Conservation (phyloP, 2,113 vertebrate species). For the Dascyllus trimaculatus region DNA sequence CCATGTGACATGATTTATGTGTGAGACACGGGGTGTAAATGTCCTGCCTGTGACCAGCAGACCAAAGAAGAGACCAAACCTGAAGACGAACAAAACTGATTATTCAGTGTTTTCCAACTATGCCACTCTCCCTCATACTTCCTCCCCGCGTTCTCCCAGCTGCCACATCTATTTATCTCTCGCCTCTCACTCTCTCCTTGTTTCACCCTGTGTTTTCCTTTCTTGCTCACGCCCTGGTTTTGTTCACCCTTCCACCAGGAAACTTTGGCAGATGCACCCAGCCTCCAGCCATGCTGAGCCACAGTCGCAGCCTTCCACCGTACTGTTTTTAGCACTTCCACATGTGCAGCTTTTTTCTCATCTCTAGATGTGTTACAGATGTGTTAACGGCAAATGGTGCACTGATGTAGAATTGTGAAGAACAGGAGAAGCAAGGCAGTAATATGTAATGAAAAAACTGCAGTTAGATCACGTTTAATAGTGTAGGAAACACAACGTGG, state of each 20-base stretch:
- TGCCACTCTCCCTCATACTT: slow-evolving; percentile 11
- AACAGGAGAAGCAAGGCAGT: background rate
- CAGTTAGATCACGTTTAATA: background rate
- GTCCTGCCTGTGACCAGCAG: slow-evolving; percentile 77
- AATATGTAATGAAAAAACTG: background rate
- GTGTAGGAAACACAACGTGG: background rate
- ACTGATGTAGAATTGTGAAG: background rate
- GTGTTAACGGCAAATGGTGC: background rate
- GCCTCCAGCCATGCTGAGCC: slow-evolving; percentile 10
- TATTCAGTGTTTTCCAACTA: slow-evolving; percentile 59
- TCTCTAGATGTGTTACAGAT: slow-evolving; percentile 20
- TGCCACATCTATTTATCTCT: slow-evolving; percentile 39
- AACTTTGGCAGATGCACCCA: background rate
- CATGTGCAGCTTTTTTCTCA: slow-evolving; percentile 6
- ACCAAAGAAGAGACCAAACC: slow-evolving; percentile 61
- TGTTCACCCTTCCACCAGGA: slow-evolving; percentile 5
- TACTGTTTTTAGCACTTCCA: slow-evolving; percentile 25
- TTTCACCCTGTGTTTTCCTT: slow-evolving; percentile 1
- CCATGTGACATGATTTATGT: slow-evolving; percentile 83
- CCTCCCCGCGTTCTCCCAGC: slow-evolving; percentile 12
- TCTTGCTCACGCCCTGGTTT: background rate
- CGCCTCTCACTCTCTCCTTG: background rate
- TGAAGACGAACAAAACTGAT: slow-evolving; percentile 63
- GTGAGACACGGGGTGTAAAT: slow-evolving; percentile 74
- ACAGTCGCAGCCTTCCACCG: background rate